Conservation (phyloP, 1,140 invertebrate species). For the Asbolus verrucosus region DNA sequence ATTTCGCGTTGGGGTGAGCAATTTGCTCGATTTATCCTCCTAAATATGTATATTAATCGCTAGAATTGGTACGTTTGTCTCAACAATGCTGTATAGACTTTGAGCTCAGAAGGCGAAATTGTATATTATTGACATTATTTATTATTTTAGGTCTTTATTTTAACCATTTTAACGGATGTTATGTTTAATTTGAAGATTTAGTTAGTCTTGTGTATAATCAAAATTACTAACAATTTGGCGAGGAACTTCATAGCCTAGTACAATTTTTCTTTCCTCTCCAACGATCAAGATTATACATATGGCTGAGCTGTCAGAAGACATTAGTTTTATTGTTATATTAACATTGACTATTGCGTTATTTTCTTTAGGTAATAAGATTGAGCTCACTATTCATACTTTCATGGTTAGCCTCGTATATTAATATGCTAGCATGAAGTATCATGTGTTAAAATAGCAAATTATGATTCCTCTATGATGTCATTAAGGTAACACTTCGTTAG, state of each 20-base stretch:
- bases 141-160: conserved; percentile 27
- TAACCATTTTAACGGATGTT: conserved; percentile 16
- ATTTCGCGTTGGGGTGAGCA: no score
- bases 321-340: conserved; percentile 8
- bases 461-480: background rate
- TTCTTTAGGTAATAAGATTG: background rate
- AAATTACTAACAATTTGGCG: no score
- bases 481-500: background rate
- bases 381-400: conserved; percentile 4
- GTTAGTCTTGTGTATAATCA: background rate
- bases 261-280: background rate
- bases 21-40: no score
- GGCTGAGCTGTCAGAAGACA: background rate
- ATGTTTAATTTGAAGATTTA: background rate
- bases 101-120: no score
- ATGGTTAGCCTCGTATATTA: background rate
- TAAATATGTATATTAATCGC: background rate
- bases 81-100: background rate
- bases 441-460: no score
- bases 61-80: background rate
- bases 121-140: background rate
- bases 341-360: conserved; percentile 3
- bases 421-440: no score
- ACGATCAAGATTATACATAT: conserved; percentile 7
- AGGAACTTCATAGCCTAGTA: background rate